Base-by-base conservation (phyloP, 2,888 invertebrate species). In the Sycophila texana region DNA sequence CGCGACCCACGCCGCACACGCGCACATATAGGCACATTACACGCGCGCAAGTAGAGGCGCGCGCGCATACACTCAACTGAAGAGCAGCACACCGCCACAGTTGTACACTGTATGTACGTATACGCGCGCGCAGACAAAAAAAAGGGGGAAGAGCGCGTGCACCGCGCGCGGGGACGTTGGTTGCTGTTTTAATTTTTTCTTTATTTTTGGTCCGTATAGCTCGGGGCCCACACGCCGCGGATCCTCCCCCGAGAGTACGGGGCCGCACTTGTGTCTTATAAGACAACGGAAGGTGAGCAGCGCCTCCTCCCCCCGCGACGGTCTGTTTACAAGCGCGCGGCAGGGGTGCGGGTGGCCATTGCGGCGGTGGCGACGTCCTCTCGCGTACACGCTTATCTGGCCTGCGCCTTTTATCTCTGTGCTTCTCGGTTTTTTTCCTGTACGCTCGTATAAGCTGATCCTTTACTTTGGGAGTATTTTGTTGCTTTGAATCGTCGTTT, bases 251-350 rank as follows among this genome's bases (percentile, higher is more conserved):
- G 61, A 16, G 39, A 7, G 10, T 10, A n/a, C n/a, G n/a, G n/a
- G n/a, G n/a, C n/a, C n/a, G n/a, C n/a, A n/a, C n/a, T n/a, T n/a
- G n/a, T n/a, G n/a, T n/a, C n/a, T n/a, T n/a, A n/a, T n/a, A n/a
- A n/a, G n/a, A n/a, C n/a, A n/a, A n/a, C 26, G 61, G n/a, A 39
- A 5, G 39, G 30, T 39, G 61, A 39, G 61, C 16, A 30, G 26
- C 61, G n/a, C 39, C 61, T 39, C 39, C 61, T 16, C 39, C 61
- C 30, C 61, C 61, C n/a, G 61, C 61, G 7, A 26, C 61, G 61
- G 39, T 30, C 13, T 30, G 4, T 30, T 30, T 39, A 39, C 39
- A 61, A 61, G 61, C 39, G 5, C 26, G 20, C 16, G 26, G 22
- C 16, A 4, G 60, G 16, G 20, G 16, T 39, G 61, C 30, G 61